Base-by-base conservation (phyloP, 2,888 invertebrate genomes). In the Conchocele bisecta region DNA sequence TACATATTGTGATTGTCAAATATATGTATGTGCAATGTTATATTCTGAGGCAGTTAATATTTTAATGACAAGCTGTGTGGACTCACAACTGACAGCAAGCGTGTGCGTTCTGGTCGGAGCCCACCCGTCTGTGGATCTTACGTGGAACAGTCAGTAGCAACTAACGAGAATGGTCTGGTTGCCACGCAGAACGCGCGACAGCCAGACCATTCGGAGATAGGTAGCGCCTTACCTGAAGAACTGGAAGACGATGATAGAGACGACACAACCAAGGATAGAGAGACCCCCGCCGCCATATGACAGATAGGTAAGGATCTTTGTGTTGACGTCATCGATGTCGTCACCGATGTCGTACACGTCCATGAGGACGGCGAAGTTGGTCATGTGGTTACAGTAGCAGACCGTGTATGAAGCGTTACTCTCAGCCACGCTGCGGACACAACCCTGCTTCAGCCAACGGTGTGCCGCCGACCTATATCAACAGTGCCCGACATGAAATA, bases 211-310 rank as follows among this genome's bases (percentile, higher is more conserved):
- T n/a, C n/a, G n/a, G n/a, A n/a, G n/a, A n/a, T n/a, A n/a, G n/a
- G n/a, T n/a, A n/a, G n/a, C n/a, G n/a, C 37, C 17, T 26, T 66
- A 87, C 88, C 86, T 82, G 66, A 88, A 86, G 59, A 79, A 84
- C 54, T 86, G 83, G 58, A 87, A 88, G 5, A 84, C 81, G 24
- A 78, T 60, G 9, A 88, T 77, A 4, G 86, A 69, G 15, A 84
- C 70, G 26, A 84, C 33, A 71, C 88, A 88, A 5, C 84, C 82
- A 4, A 87, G 57, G 9, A 87, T 79, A 15, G 88, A 88, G 24
- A 88, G 71, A 0, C 75, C 79, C n/a, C 86, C 86, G 2, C 88
- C 88, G n/a, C 83, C 84, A 67, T 88, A 88, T 5, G 87, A 86
- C 22, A 88, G 75, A 60, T 84, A 86, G 6, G 86, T 84, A 66